A percentile compares a stretch with the other conserved stretches of the same genome.
Evolutionary conservation across 2,888 invertebrate species (phyloP).

Genomic region (Danaus chrysippus): DNA sequence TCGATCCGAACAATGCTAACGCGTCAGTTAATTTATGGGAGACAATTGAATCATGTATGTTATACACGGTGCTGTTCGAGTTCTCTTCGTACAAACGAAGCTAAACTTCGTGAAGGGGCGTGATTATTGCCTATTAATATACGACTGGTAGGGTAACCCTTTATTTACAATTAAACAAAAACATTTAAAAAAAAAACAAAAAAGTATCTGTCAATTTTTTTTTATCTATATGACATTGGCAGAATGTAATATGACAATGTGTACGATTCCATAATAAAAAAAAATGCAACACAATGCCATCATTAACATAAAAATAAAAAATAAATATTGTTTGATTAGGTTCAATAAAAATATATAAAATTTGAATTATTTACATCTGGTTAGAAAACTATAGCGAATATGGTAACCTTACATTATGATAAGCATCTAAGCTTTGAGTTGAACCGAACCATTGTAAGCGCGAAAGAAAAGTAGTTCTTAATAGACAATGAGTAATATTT

Average conservation of each 20-base stretch:
- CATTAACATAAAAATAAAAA: too few species aligned
- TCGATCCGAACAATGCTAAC: slow-evolving; percentile 14
- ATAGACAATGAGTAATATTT: slow-evolving; percentile 75
- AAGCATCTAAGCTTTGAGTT: slow-evolving; percentile 67
- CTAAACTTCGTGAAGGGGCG: slow-evolving; percentile 74
- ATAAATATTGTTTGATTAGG: too few species aligned
- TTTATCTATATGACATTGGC: too few species aligned
- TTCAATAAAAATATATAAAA: too few species aligned
- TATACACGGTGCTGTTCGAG: slow-evolving; percentile 48
- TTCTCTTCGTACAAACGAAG: slow-evolving; percentile 51
- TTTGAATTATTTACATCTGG: too few species aligned
- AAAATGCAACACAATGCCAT: too few species aligned
- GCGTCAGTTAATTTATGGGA: slow-evolving; percentile 1
- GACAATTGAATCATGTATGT: slow-evolving; percentile 44
- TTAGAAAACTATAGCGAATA: neutral
- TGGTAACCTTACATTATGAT: slow-evolving; percentile 43
- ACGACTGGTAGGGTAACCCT: slow-evolving; percentile 35
- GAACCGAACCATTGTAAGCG: slow-evolving; percentile 67
- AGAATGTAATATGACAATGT: too few species aligned
- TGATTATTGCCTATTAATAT: slow-evolving; percentile 72
- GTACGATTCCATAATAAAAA: too few species aligned
- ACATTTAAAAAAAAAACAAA: neutral
- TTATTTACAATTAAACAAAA: neutral
- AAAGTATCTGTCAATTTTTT: too few species aligned
- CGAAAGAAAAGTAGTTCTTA: slow-evolving; percentile 74